Conservation (phyloP, 1,140 invertebrate species). For the Drosophila prosaltans region DNA sequence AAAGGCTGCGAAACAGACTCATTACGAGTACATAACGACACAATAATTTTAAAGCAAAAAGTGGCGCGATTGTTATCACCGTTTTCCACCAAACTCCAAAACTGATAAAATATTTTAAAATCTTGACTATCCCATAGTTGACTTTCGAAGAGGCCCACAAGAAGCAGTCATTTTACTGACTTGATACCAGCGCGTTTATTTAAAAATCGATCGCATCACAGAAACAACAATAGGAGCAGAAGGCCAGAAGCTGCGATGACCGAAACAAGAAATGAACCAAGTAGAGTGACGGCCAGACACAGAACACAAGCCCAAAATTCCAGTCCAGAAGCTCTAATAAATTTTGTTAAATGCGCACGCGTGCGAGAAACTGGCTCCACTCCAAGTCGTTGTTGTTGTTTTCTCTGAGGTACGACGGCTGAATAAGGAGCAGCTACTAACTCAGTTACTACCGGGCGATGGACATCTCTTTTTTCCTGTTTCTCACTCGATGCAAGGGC, state of each 20-base stretch:
- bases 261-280: slow-evolving; percentile 29
- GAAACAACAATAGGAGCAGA: slow-evolving; percentile 59
- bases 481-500: slow-evolving; percentile 12
- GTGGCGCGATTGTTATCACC: slow-evolving; percentile 76
- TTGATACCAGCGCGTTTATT: slow-evolving; percentile 57
- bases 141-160: background rate
- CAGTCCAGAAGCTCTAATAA: slow-evolving; percentile 78
- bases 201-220: slow-evolving; percentile 75
- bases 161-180: slow-evolving; percentile 37
- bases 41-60: slow-evolving; percentile 37
- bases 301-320: slow-evolving; percentile 79
- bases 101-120: slow-evolving; percentile 79
- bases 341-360: slow-evolving; percentile 82
- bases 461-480: slow-evolving; percentile 62
- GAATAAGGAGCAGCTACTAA: slow-evolving; percentile 66
- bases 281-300: slow-evolving; percentile 74
- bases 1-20: slow-evolving; percentile 75
- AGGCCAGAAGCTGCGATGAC: slow-evolving; percentile 28
- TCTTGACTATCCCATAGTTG: slow-evolving; percentile 29
- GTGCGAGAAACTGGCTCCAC: slow-evolving; percentile 61
- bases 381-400: slow-evolving; percentile 38
- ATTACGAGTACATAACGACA: slow-evolving; percentile 52
- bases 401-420: slow-evolving; percentile 27
- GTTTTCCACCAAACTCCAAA: slow-evolving; percentile 69
- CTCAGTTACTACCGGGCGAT: slow-evolving; percentile 74